Evolutionary conservation across 2,888 invertebrate genomes (phyloP).

Genomic region (Dioctria rufipes): DNA sequence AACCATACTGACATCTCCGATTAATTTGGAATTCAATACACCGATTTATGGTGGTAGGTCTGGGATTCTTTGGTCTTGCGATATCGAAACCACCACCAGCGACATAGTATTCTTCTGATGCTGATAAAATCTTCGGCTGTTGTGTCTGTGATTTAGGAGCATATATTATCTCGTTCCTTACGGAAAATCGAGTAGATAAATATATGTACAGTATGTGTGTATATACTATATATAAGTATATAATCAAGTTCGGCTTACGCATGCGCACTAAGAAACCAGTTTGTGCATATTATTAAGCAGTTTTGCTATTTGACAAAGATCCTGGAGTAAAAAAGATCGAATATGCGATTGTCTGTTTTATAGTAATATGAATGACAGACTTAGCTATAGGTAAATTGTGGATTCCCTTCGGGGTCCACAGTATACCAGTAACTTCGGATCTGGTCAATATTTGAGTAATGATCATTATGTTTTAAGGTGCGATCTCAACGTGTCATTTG

Average conservation of each 20-base stretch:
- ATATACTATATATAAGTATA: too few species aligned
- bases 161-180: conserved; percentile 41
- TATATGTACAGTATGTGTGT: too few species aligned
- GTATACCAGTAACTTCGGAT: neutral
- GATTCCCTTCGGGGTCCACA: neutral
- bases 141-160: conserved; percentile 48
- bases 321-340: neutral
- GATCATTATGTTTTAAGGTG: conserved; percentile 25
- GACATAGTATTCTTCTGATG: conserved; percentile 5
- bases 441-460: conserved; percentile 27
- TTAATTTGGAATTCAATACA: conserved; percentile 60
- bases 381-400: too few species aligned
- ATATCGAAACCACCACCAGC: conserved; percentile 31
- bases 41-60: conserved; percentile 53
- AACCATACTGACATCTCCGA: conserved; percentile 55
- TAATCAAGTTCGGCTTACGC: conserved; percentile 11
- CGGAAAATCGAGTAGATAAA: conserved; percentile 17
- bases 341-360: neutral
- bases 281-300: conserved; percentile 22
- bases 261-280: conserved; percentile 23
- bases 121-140: conserved; percentile 45
- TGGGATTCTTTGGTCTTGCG: neutral
- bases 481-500: conserved; percentile 24
- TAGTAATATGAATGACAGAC: too few species aligned
- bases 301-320: conserved; percentile 40